A percentile compares a stretch with the other conserved stretches of the same genome.
phyloP scores from a whole-genome alignment of 92 coral and sea anemone species.

The Montipora capitata region DNA sequence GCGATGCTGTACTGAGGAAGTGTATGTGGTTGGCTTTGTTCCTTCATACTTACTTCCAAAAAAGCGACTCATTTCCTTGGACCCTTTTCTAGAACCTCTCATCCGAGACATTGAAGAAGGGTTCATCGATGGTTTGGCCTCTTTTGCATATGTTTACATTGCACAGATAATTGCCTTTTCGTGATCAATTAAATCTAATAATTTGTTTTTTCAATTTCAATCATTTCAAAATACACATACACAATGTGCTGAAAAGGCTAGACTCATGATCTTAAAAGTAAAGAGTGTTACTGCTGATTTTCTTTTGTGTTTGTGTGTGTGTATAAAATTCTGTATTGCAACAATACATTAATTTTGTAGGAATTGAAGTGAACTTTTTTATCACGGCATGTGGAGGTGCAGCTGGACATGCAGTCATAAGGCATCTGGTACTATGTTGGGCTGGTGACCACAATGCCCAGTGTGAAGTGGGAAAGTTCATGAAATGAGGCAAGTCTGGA shows the following conservation, averaged over 20 bases:
- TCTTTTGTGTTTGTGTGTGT: constrained; percentile 9
- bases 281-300: not conserved
- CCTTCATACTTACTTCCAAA: constrained; percentile 70
- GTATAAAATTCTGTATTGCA: not conserved
- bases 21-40: constrained; percentile 85
- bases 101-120: constrained; percentile 77
- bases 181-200: constrained; percentile 1
- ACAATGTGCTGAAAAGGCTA: constrained; percentile 1
- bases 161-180: not conserved
- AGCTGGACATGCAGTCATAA: constrained; percentile 60
- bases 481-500: constrained; percentile 66
- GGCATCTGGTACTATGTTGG: constrained; percentile 75
- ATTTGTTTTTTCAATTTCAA: not conserved
- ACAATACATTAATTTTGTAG: not conserved
- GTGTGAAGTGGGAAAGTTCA: constrained; percentile 77
- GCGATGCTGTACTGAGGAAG: constrained; percentile 69
- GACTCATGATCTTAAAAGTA: not conserved
- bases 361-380: constrained; percentile 72
- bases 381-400: constrained; percentile 56
- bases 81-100: constrained; percentile 83
- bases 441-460: constrained; percentile 83
- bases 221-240: not conserved
- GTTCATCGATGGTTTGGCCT: constrained; percentile 68
- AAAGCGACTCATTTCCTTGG: constrained; percentile 66
- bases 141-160: not conserved